Base-by-base conservation (phyloP, 2,888 invertebrate species). In the Cheilosia scutellata region DNA sequence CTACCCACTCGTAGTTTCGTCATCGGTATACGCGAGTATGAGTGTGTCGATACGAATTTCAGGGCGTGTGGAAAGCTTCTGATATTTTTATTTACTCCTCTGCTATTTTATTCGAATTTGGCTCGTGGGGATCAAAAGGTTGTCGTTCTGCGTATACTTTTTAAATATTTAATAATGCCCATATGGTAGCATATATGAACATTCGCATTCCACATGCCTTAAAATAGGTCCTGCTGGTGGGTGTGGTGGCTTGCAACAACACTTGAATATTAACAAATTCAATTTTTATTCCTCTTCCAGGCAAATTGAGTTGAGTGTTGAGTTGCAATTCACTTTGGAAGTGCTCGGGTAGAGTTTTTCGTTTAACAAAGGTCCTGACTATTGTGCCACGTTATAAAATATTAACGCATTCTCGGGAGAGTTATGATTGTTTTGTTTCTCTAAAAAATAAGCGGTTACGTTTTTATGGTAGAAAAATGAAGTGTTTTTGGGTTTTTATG, bases 61-160 rank as follows among this genome's bases (percentile, higher is more conserved):
- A 66, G 66, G 72, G 65, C 58, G 72, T 62, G 66, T 63, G 27
- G 33, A 68, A 51, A 27, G 29, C 47, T 42, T 4, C 4, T 33
- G n/a, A n/a, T 16, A n/a, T 9, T 49, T 31, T 29, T 74, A 11
- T 72, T 27, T 53, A 11, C 11, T 1, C 37, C 37, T 11, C 37
- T 65, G 0, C 16, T 66, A 63, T 82, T 62, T 20, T 9, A 37
- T 40, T 57, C 9, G 63, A 79, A 83, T 79, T 29, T 51, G 66
- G 37, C 83, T 58, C 74, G 9, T 25, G 42, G 62, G 83, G 20
- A 44, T 68, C 68, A 47, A 11, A 74, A 75, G 60, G 78, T 47
- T 74, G 72, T 66, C 42, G 51, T 42, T 49, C 16, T 37, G 51
- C 58, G 55, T 58, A 7, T 60, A 5, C 13, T 13, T 13, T 25